These are phyloP conservation scores for Neocrepidodera transversa DNA, from an alignment of 2,888 invertebrate genomes.

Conservation along the genomic window DNA sequence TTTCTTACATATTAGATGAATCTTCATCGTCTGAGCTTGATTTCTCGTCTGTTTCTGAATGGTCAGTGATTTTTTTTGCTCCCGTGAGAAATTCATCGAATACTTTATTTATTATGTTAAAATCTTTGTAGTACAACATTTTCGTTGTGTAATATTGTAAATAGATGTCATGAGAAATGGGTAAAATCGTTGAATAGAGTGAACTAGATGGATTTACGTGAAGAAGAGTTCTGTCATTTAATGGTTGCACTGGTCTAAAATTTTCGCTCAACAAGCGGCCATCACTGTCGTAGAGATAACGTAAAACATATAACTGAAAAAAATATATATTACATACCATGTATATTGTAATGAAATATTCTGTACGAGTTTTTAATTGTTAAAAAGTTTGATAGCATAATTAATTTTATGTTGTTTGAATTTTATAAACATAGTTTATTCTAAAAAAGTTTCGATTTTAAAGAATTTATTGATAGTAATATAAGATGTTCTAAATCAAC, in stretches of 20 bases:
- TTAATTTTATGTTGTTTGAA: no score
- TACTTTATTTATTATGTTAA: neutral
- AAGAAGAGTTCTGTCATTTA: conserved; percentile 60
- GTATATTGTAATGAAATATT: neutral
- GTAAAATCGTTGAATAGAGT: conserved; percentile 63
- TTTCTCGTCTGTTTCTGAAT: neutral
- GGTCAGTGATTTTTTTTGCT: neutral
- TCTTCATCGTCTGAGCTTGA: no score
- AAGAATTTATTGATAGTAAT: no score
- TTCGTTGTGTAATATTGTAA: neutral
- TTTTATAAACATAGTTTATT: no score
- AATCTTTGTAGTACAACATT: neutral
- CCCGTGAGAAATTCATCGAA: neutral
- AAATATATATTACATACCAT: neutral
- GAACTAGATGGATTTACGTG: conserved; percentile 65
- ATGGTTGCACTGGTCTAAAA: conserved; percentile 63
- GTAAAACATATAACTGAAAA: conserved; percentile 65
- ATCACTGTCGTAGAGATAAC: conserved; percentile 61
- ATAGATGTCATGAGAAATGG: conserved; percentile 23
- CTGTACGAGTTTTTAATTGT: no score
- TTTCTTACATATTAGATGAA: no score
- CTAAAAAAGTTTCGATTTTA: no score
- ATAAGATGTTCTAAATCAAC: no score
- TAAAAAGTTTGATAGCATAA: no score
- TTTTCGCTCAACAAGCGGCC: conserved; percentile 63